A percentile compares a stretch with the other conserved stretches of the same genome.
Evolutionary conservation across 2,797 vertebrate genomes (phyloP).

Genomic region (Miichthys miiuy): DNA sequence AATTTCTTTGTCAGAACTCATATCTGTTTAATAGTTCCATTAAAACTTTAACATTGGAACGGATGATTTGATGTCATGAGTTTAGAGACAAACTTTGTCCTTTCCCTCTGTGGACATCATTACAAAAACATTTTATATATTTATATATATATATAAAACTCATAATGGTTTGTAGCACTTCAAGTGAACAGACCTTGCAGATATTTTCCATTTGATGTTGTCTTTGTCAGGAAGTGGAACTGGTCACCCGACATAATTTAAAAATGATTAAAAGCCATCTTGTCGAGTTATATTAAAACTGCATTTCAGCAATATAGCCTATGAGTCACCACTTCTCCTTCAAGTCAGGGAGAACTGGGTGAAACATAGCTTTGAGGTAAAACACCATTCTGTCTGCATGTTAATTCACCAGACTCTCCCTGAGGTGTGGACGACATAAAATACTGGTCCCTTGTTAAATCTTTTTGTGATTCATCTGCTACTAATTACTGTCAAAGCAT

Average conservation of each 20-base stretch:
- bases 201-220: slow-evolving; percentile 16
- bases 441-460: not conserved
- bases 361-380: slow-evolving; percentile 14
- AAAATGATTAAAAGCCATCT: slow-evolving; percentile 4
- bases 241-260: not conserved
- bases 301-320: not conserved
- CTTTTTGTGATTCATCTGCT: not conserved
- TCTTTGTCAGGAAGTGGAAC: not conserved
- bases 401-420: slow-evolving; percentile 15
- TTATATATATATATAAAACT: not conserved
- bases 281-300: slow-evolving; percentile 4
- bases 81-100: slow-evolving; percentile 11
- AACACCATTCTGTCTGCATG: slow-evolving; percentile 23
- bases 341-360: slow-evolving; percentile 8
- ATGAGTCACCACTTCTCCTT: slow-evolving; percentile 14
- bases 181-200: not conserved
- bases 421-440: not conserved
- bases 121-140: not conserved
- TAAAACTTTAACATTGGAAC: not conserved
- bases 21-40: too few species aligned
- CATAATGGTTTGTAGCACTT: not conserved
- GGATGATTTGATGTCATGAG: slow-evolving; percentile 4
- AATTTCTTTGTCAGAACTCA: slow-evolving; percentile 6
- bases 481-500: not conserved
- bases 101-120: not conserved